phyloP scores from a whole-genome alignment of 2,797 vertebrate genomes.

The Coregonus ussuriensis region DNA sequence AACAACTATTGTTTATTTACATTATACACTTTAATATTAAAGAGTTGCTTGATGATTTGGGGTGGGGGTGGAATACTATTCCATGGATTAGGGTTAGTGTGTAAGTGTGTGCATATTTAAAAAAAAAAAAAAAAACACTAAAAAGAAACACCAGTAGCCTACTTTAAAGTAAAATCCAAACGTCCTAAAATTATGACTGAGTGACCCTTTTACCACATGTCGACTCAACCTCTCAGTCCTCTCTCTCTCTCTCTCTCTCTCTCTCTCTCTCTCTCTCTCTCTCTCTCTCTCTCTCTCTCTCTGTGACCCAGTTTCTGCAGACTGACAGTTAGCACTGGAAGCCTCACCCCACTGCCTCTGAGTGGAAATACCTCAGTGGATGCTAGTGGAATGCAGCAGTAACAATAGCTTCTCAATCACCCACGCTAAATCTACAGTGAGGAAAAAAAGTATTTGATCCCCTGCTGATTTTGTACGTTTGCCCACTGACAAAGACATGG shows the following conservation, averaged over 20 bases:
- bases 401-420: constrained; percentile 1
- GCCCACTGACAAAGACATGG: too few species aligned
- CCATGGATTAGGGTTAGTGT: too few species aligned
- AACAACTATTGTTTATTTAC: background rate
- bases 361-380: constrained; percentile 27
- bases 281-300: constrained; percentile 16
- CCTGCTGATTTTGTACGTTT: too few species aligned
- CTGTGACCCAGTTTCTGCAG: constrained; percentile 51
- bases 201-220: too few species aligned
- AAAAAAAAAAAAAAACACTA: too few species aligned
- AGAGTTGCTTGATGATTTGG: too few species aligned
- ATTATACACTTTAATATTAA: background rate
- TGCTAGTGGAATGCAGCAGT: constrained; percentile 21
- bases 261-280: constrained; percentile 1
- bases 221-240: background rate
- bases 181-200: too few species aligned
- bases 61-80: too few species aligned
- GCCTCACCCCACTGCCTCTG: constrained; percentile 35
- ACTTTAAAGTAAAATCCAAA: background rate
- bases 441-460: too few species aligned
- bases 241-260: background rate
- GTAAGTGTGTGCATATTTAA: too few species aligned
- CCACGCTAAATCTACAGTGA: background rate
- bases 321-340: constrained; percentile 33
- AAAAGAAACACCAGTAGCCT: too few species aligned